phyloP scores from a whole-genome alignment of 37 sponge, comb jelly and placozoan species.

The Hexactinellida sp. region DNA sequence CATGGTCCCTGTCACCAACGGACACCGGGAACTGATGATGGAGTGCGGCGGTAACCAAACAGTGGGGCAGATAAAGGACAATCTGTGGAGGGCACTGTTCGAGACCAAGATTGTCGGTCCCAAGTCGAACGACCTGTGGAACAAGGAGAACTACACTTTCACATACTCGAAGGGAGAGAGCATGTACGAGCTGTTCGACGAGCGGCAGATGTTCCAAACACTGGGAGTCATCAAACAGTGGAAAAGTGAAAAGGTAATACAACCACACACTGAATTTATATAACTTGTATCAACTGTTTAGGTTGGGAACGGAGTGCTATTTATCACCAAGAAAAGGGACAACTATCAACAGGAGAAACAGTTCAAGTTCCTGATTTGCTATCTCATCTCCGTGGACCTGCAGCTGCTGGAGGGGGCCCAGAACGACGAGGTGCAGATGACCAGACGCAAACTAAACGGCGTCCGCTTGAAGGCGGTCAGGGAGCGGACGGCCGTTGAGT shows the following conservation, averaged over 20 bases:
- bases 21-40: constrained; percentile 1
- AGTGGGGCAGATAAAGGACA: constrained; percentile 53
- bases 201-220: constrained; percentile 65
- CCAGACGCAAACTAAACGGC: constrained; percentile 53
- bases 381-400: constrained; percentile 60
- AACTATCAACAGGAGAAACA: constrained; percentile 46
- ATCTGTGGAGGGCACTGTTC: constrained; percentile 35
- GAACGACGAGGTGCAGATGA: constrained; percentile 70
- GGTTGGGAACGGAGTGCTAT: neutral
- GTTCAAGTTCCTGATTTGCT: constrained; percentile 58
- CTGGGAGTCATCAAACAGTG: constrained; percentile 5
- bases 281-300: neutral
- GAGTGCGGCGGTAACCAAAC: constrained; percentile 35
- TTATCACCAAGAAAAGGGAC: neutral
- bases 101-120: neutral
- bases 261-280: neutral
- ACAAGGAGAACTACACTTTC: constrained; percentile 61
- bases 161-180: constrained; percentile 40
- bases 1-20: neutral
- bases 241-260: neutral
- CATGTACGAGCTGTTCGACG: constrained; percentile 69
- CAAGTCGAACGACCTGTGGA: constrained; percentile 3
- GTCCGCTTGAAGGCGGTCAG: neutral
- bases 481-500: neutral
- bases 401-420: constrained; percentile 66